Base-by-base conservation (phyloP, 2,888 invertebrate species). In the Cynaeus angustus region DNA sequence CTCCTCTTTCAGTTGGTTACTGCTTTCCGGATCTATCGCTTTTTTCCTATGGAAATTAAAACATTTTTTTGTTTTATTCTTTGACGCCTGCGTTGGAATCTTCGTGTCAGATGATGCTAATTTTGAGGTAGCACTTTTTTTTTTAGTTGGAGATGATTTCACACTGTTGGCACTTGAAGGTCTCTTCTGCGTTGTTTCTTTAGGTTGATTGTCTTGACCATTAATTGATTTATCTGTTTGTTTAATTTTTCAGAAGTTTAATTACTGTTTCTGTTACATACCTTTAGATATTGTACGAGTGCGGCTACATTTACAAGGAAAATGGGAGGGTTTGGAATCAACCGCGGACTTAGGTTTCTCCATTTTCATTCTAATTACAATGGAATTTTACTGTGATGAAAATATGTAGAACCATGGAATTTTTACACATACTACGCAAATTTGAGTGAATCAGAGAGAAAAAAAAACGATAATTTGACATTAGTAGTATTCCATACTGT, bases 1-100 rank as follows among this genome's bases (percentile, higher is more conserved):
- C 14, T 68, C 68, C 8, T 68, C 21, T 50, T 52, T 58, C 1
- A 67, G 12, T 10, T 59, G 59, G 9, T 62, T 13, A 6, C 45
- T 30, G 26, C 38, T 21, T 6, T 48, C 38, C 1, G 50, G 26
- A 10, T 62, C 62, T 1, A 52, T 26, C 16, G 38, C 21, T 14
- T 33, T 10, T 38, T 56, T 56, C 13, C 13, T 21, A 1, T 21
- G 21, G 2, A 12, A 28, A 8, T 33, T 55, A 9, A 7, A n/a
- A 52, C 8, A 7, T 14, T 21, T 46, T n/a, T 59, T 45, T 28
- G 41, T 43, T 43, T 30, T 59, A 12, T 59, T 30, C n/a, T 16
- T 53, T 0, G 16, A 1, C 1, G n/a, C 14, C 16, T 8, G 7
- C 37, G 37, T 50, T 16, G 8, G 30, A 50, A 61, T 33, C 37